Percentiles rank a stretch among this genome's conserved stretches.
These are phyloP conservation scores for Bilobella aurantiaca DNA, from an alignment of 1,140 invertebrate species.

Conservation along the genomic window DNA sequence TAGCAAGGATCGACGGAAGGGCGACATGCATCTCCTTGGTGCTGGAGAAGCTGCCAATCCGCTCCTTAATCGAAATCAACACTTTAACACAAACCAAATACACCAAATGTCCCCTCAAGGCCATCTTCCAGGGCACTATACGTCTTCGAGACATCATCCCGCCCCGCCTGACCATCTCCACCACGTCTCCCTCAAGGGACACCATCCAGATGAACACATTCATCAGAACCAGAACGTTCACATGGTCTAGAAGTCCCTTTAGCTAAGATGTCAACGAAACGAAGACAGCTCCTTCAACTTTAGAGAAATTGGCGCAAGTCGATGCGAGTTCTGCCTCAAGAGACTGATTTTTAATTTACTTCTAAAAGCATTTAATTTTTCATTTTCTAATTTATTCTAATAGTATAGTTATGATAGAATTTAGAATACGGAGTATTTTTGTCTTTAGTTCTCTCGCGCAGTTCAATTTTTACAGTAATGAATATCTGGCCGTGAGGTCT, in stretches of 20 bases:
- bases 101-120: not conserved
- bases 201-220: conserved; percentile 33
- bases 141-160: conserved; percentile 22
- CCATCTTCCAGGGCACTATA: conserved; percentile 3
- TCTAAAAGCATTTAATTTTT: not conserved
- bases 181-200: conserved; percentile 33
- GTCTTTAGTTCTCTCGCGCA: too few relatives aligned
- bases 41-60: conserved; percentile 30
- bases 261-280: too few relatives aligned
- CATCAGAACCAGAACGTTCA: conserved; percentile 35
- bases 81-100: not conserved
- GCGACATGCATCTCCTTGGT: conserved; percentile 22
- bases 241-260: conserved; percentile 36
- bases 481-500: too few relatives aligned
- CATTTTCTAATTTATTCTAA: not conserved
- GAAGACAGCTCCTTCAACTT: too few relatives aligned
- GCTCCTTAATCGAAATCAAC: conserved; percentile 28
- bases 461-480: too few relatives aligned
- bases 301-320: too few relatives aligned
- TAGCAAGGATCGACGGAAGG: conserved; percentile 27
- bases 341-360: not conserved
- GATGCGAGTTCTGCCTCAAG: not conserved
- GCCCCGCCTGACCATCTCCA: conserved; percentile 31
- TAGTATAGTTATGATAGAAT: too few relatives aligned
- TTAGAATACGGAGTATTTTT: too few relatives aligned